These are phyloP conservation scores for Temnothorax rugatulus DNA, from an alignment of 2,888 invertebrate genomes.

Conservation along the genomic window DNA sequence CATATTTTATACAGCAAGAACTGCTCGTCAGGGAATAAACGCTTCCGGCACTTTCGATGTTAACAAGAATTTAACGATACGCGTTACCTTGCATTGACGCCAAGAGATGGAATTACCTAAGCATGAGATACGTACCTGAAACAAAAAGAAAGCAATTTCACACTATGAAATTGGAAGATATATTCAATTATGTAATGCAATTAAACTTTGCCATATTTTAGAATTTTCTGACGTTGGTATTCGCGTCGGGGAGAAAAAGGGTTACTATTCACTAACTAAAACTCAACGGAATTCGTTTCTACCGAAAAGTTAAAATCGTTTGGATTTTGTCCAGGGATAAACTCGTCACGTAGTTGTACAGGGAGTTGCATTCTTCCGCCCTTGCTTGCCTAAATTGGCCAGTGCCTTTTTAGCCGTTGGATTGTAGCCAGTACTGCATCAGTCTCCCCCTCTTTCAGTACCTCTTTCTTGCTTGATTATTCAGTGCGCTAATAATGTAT, in stretches of 20 bases:
- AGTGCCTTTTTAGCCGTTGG: conserved; percentile 78
- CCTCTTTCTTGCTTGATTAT: conserved; percentile 47
- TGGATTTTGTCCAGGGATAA: conserved; percentile 80
- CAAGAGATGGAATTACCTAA: conserved; percentile 50
- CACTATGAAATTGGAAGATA: neutral
- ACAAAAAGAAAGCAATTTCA: conserved; percentile 65
- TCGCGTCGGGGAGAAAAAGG: neutral
- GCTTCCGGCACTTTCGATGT: conserved; percentile 2
- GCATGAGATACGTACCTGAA: conserved; percentile 79
- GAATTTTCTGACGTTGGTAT: neutral
- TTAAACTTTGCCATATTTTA: conserved; percentile 6
- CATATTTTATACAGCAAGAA: conserved; percentile 10
- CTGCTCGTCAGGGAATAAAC: neutral
- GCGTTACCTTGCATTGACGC: conserved; percentile 61
- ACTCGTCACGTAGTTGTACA: conserved; percentile 65
- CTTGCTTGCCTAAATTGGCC: conserved; percentile 72
- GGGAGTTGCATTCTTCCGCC: conserved; percentile 58
- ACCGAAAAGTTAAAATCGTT: conserved; percentile 76
- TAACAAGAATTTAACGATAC: conserved; percentile 35
- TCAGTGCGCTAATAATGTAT: conserved; percentile 3
- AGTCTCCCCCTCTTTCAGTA: neutral
- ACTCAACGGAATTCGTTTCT: conserved; percentile 68
- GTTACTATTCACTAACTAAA: neutral
- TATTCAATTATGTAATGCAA: neutral
- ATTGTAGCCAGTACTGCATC: conserved; percentile 76